Conservation (phyloP, 2,888 invertebrate species). For the Phymatocera aterrima region DNA sequence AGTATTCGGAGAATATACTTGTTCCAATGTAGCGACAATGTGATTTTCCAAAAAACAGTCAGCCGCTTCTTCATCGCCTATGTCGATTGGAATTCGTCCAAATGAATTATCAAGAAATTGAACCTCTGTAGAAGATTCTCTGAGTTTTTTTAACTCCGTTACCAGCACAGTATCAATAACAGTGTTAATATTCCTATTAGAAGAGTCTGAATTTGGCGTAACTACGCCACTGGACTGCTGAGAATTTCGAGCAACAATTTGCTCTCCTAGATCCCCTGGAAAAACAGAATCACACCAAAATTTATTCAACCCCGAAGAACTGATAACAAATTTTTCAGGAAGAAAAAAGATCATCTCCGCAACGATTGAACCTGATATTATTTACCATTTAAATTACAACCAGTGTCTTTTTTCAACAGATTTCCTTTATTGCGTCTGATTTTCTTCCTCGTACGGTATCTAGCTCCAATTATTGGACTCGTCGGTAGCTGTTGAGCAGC, state of each 20-base stretch:
- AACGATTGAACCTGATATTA: neutral
- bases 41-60: slow-evolving; percentile 65
- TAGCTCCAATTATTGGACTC: slow-evolving; percentile 16
- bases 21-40: slow-evolving; percentile 66
- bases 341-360: neutral
- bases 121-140: slow-evolving; percentile 69
- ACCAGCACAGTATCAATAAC: slow-evolving; percentile 36
- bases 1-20: slow-evolving; percentile 54
- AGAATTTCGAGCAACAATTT: slow-evolving; percentile 34
- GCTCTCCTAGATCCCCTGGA: slow-evolving; percentile 25
- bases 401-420: slow-evolving; percentile 52
- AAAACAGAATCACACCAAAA: neutral
- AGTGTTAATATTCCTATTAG: slow-evolving; percentile 27
- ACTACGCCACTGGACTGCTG: neutral
- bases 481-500: neutral
- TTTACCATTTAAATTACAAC: neutral
- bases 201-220: neutral
- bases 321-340: no score
- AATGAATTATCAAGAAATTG: slow-evolving; percentile 63
- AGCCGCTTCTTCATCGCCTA: slow-evolving; percentile 37
- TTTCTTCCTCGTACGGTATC: slow-evolving; percentile 57
- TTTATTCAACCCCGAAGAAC: neutral
- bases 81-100: neutral
- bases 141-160: slow-evolving; percentile 61
- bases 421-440: slow-evolving; percentile 51